A percentile compares a stretch with the other conserved stretches of the same genome.
phyloP scores from a whole-genome alignment of 23 tunicate species.

The Halocynthia roretzi region DNA sequence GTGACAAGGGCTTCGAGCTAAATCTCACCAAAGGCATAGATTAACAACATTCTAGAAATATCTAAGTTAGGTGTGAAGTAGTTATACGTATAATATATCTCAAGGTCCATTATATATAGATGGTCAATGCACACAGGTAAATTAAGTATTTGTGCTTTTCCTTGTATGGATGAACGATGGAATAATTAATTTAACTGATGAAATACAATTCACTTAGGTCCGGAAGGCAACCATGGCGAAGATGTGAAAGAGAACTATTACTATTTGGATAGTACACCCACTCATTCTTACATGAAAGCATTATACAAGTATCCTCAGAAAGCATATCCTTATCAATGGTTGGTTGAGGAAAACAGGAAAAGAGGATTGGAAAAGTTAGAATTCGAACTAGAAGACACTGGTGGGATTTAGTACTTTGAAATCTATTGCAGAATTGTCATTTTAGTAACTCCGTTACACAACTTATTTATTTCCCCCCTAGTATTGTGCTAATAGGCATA shows the following conservation, averaged over 20 bases:
- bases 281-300: constrained; percentile 87
- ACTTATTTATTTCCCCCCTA: neutral
- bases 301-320: constrained; percentile 81
- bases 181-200: no score
- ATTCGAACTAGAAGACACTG: constrained; percentile 78
- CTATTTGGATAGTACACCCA: constrained; percentile 84
- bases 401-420: constrained; percentile 3
- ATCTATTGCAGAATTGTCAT: no score
- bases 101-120: no score
- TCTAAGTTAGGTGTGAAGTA: no score
- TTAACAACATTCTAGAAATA: no score
- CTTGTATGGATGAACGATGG: no score
- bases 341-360: constrained; percentile 44
- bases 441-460: no score
- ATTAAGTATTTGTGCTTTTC: no score
- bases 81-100: no score
- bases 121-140: no score
- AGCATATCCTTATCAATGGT: constrained; percentile 49
- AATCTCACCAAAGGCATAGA: no score
- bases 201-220: constrained; percentile 28
- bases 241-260: constrained; percentile 94
- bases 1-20: no score
- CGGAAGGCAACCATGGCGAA: constrained; percentile 94
- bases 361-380: constrained; percentile 50
- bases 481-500: neutral